phyloP scores from a whole-genome alignment of 2,888 invertebrate species.

The Bruchidius siliquastri region DNA sequence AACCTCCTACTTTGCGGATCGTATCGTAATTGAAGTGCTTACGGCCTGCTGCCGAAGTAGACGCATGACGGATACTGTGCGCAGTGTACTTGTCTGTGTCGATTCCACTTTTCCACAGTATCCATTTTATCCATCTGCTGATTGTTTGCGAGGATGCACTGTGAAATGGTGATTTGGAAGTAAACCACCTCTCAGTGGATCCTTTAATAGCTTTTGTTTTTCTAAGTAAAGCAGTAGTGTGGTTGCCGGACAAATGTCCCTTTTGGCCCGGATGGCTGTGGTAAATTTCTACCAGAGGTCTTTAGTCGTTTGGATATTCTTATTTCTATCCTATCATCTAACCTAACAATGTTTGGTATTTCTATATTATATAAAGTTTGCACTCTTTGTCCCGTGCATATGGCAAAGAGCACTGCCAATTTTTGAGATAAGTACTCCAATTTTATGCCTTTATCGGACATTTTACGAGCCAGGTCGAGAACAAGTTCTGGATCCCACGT shows the following conservation, averaged over 20 bases:
- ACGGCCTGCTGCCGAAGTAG: constrained; percentile 26
- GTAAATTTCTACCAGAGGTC: constrained; percentile 8
- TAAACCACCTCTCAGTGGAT: background rate
- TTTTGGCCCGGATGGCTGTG: constrained; percentile 11
- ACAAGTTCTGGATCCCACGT: constrained; percentile 14
- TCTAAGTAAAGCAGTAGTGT: constrained; percentile 9
- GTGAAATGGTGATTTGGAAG: background rate
- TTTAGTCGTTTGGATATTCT: constrained; percentile 11
- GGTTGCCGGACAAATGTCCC: constrained; percentile 12
- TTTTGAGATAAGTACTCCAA: constrained; percentile 9
- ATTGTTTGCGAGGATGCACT: constrained; percentile 11
- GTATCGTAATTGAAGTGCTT: constrained; percentile 22
- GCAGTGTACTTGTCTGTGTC: constrained; percentile 24
- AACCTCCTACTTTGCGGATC: constrained; percentile 25
- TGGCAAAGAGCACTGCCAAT: constrained; percentile 10
- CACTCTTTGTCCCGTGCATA: constrained; percentile 15
- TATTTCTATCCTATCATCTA: constrained; percentile 10
- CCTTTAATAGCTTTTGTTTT: constrained; percentile 10
- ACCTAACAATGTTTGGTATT: constrained; percentile 5
- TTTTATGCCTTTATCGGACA: background rate
- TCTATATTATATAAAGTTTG: constrained; percentile 14
- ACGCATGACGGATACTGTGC: constrained; percentile 27
- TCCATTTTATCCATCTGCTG: constrained; percentile 16
- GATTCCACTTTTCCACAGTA: constrained; percentile 21
- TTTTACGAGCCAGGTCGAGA: constrained; percentile 5